These are phyloP conservation scores for Caerostris extrusa DNA, from an alignment of 1,140 invertebrate genomes.

Conservation along the genomic window DNA sequence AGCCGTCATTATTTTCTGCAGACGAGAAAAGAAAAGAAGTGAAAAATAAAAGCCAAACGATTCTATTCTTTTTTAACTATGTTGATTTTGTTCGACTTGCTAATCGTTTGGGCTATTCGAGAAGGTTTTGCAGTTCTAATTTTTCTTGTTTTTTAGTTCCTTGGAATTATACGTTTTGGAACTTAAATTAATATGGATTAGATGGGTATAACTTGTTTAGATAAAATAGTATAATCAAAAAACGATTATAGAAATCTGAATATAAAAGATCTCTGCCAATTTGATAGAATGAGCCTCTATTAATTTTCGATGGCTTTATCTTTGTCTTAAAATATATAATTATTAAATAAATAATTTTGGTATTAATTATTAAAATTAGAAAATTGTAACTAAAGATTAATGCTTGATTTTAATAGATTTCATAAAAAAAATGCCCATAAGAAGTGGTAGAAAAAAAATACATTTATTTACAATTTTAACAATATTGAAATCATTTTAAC, in stretches of 20 bases:
- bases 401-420: too few relatives aligned
- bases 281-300: too few relatives aligned
- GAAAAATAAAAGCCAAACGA: not conserved
- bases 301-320: too few relatives aligned
- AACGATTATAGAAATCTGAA: not conserved
- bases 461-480: too few relatives aligned
- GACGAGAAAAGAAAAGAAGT: not conserved
- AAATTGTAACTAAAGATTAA: too few relatives aligned
- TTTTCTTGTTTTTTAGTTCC: not conserved
- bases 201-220: not conserved
- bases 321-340: too few relatives aligned
- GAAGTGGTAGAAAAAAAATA: too few relatives aligned
- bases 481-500: too few relatives aligned
- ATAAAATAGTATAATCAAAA: not conserved
- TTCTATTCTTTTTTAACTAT: not conserved
- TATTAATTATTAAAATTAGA: too few relatives aligned
- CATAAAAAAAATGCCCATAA: too few relatives aligned
- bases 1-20: slow-evolving; percentile 31
- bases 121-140: not conserved
- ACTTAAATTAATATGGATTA: slow-evolving; percentile 17
- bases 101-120: not conserved
- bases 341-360: too few relatives aligned
- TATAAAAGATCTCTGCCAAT: too few relatives aligned
- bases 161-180: slow-evolving; percentile 7
- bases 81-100: slow-evolving; percentile 27